phyloP scores from a whole-genome alignment of 2,113 vertebrate genomes.

The Toxotes jaculatrix region DNA sequence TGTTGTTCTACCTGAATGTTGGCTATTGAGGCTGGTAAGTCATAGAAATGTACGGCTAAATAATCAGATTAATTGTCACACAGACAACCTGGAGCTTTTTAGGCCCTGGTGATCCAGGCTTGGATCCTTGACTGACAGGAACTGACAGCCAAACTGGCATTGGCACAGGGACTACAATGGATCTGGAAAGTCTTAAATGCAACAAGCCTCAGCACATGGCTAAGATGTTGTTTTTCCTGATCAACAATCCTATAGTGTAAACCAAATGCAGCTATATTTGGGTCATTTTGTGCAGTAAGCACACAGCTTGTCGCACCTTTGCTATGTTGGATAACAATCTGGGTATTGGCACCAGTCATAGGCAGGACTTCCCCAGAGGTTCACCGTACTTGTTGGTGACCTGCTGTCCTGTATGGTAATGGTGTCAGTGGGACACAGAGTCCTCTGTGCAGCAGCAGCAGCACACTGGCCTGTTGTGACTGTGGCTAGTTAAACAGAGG shows the following conservation, averaged over 20 bases:
- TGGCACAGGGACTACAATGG: background rate
- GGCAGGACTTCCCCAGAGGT: conserved; percentile 41
- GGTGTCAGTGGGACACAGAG: conserved; percentile 72
- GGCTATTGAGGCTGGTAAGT: too few species aligned
- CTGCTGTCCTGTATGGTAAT: conserved; percentile 61
- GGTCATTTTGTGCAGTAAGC: background rate
- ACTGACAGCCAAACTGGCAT: background rate
- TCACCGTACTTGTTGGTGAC: conserved; percentile 53
- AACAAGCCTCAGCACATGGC: background rate
- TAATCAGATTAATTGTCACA: conserved; percentile 3
- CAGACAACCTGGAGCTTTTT: background rate
- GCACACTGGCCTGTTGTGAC: conserved; percentile 80
- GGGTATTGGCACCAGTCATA: conserved; percentile 31
- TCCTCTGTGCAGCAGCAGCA: conserved; percentile 65
- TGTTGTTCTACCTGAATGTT: too few species aligned
- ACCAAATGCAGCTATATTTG: background rate
- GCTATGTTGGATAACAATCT: conserved; percentile 8
- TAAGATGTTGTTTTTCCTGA: background rate
- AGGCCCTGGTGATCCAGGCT: background rate
- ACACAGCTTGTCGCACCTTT: background rate
- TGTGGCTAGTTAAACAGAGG: conserved; percentile 64
- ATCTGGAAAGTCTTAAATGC: background rate
- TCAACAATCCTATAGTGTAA: background rate
- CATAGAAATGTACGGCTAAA: background rate
- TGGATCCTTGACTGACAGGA: background rate